phyloP scores from a whole-genome alignment of 2,113 vertebrate species.

The Hoplias malabaricus region DNA sequence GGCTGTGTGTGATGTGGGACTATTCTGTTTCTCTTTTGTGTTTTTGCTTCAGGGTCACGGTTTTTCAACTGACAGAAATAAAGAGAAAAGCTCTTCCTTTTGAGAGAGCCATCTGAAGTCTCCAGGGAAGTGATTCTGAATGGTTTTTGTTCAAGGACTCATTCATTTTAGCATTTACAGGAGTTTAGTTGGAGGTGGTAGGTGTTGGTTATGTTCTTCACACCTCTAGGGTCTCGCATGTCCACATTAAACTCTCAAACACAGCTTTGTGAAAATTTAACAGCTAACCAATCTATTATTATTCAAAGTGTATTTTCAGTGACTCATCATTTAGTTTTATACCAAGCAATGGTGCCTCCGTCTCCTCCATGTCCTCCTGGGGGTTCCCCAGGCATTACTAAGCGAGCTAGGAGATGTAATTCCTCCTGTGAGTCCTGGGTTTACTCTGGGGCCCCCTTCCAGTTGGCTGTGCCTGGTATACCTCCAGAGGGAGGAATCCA shows the following conservation, averaged over 20 bases:
- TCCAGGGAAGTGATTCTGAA: not conserved
- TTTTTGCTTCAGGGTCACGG: constrained; percentile 6
- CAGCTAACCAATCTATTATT: too few species aligned
- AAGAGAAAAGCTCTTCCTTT: not conserved
- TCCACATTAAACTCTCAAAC: not conserved
- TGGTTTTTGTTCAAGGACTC: not conserved
- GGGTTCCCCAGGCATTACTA: too few species aligned
- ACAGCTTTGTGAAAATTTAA: too few species aligned
- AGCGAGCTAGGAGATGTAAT: too few species aligned
- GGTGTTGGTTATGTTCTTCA: not conserved
- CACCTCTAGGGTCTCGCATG: not conserved
- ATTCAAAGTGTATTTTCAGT: too few species aligned
- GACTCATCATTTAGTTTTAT: too few species aligned
- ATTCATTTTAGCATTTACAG: not conserved
- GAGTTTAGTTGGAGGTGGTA: not conserved
- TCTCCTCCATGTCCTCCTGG: too few species aligned
- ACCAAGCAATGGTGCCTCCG: too few species aligned
- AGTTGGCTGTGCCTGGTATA: too few species aligned
- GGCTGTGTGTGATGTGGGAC: constrained; percentile 26
- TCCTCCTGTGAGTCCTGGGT: too few species aligned
- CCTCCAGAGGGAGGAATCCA: too few species aligned
- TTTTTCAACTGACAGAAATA: not conserved
- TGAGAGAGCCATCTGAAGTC: not conserved
- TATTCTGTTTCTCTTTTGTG: constrained; percentile 4
- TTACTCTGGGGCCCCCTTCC: too few species aligned